Evolutionary conservation across 2,113 vertebrate species (phyloP).

Genomic region (Myanophis thanlyinensis): DNA sequence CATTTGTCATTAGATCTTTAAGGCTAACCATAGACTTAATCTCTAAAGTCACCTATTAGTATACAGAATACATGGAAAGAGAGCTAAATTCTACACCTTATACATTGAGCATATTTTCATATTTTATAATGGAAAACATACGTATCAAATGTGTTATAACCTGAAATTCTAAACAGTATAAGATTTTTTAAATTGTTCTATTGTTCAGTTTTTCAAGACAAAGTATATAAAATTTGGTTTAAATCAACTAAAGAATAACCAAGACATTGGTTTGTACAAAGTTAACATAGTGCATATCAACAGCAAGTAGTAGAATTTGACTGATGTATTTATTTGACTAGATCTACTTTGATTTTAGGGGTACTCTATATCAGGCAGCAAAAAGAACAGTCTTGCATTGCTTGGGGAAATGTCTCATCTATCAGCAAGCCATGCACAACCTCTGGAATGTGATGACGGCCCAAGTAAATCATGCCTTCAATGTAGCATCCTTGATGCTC

Average conservation of each 20-base stretch:
- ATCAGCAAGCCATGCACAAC: background rate
- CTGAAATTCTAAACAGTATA: background rate
- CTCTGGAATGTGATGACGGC: background rate
- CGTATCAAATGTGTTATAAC: background rate
- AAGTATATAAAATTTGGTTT: background rate
- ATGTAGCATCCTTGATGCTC: background rate
- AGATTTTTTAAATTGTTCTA: background rate
- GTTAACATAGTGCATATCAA: background rate
- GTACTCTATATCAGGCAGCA: background rate
- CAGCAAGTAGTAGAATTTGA: background rate
- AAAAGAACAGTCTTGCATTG: background rate
- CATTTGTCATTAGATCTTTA: conserved; percentile 18
- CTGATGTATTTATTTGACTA: background rate
- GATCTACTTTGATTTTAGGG: background rate
- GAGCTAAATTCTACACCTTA: background rate
- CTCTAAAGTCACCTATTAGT: conserved; percentile 50
- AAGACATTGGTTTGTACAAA: background rate
- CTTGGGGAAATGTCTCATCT: background rate
- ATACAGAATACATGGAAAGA: conserved; percentile 32
- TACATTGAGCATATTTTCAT: background rate
- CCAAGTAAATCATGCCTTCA: background rate
- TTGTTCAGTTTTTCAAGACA: background rate
- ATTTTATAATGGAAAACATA: background rate
- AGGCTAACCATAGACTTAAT: conserved; percentile 34
- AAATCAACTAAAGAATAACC: background rate